These are phyloP conservation scores for Tinea semifulvella DNA, from an alignment of 2,888 invertebrate species.

Conservation along the genomic window DNA sequence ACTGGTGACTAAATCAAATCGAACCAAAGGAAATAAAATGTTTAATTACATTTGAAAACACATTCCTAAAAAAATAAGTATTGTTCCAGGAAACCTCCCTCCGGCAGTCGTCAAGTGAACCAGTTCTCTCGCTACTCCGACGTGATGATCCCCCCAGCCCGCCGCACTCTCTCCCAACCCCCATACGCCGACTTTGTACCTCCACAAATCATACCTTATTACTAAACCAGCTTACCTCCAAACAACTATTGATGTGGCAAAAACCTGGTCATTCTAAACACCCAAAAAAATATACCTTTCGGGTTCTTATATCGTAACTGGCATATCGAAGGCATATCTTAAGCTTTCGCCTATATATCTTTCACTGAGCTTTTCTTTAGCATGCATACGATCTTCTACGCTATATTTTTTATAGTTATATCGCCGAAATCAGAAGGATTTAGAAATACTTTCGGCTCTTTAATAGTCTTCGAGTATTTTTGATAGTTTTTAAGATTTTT, in stretches of 20 bases:
- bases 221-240: neutral
- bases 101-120: constrained; percentile 51
- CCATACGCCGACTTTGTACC: constrained; percentile 43
- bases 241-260: neutral
- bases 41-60: too few relatives aligned
- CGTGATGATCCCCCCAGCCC: constrained; percentile 47
- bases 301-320: constrained; percentile 34
- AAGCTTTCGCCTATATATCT: constrained; percentile 39
- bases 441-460: neutral
- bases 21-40: too few relatives aligned
- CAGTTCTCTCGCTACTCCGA: constrained; percentile 62
- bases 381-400: neutral
- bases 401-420: neutral
- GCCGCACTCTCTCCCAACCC: constrained; percentile 41
- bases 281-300: constrained; percentile 26
- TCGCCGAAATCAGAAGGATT: neutral
- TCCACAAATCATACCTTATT: constrained; percentile 7
- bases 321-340: constrained; percentile 61
- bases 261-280: too few relatives aligned
- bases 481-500: constrained; percentile 7
- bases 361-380: constrained; percentile 37
- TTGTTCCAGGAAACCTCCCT: constrained; percentile 50
- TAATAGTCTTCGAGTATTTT: neutral
- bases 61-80: too few relatives aligned
- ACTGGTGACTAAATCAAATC: too few relatives aligned